phyloP scores from a whole-genome alignment of 2,797 vertebrate genomes.

The Pterois miles region DNA sequence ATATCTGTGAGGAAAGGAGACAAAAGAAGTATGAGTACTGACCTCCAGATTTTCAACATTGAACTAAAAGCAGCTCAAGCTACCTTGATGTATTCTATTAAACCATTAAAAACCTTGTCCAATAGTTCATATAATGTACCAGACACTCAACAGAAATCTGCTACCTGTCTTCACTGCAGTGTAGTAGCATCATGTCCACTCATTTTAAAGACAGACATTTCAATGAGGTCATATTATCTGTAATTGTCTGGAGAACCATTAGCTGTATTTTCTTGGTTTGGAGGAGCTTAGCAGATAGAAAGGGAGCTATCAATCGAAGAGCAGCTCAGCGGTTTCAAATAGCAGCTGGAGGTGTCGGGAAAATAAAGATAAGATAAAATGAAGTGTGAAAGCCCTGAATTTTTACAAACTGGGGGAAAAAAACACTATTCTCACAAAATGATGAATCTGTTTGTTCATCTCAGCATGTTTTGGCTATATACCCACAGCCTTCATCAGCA shows the following conservation, averaged over 20 bases:
- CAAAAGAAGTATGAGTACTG: slow-evolving; percentile 25
- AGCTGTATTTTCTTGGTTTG: slow-evolving; percentile 42
- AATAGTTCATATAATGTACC: background rate
- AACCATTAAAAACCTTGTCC: slow-evolving; percentile 1
- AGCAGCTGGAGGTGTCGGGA: slow-evolving; percentile 56
- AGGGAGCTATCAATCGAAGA: slow-evolving; percentile 63
- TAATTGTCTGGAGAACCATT: slow-evolving; percentile 39
- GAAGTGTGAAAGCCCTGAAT: slow-evolving; percentile 47
- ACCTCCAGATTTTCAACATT: background rate
- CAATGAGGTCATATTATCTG: slow-evolving; percentile 22
- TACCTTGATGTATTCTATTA: slow-evolving; percentile 1
- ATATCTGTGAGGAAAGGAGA: slow-evolving; percentile 74
- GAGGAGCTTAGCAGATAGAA: slow-evolving; percentile 32
- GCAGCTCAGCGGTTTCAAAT: slow-evolving; percentile 55
- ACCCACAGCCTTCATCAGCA: slow-evolving; percentile 32
- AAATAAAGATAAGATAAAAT: slow-evolving; percentile 63
- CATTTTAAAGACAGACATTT: slow-evolving; percentile 48
- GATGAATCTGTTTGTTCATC: slow-evolving; percentile 41
- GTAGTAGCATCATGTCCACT: slow-evolving; percentile 3
- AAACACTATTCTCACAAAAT: slow-evolving; percentile 42
- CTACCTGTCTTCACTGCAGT: background rate
- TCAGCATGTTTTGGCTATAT: slow-evolving; percentile 25
- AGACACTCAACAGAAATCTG: background rate
- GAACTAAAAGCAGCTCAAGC: background rate
- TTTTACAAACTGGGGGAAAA: slow-evolving; percentile 40